These are phyloP conservation scores for Sphenodon punctatus DNA, from an alignment of 2,797 vertebrate genomes.

Conservation along the genomic window DNA sequence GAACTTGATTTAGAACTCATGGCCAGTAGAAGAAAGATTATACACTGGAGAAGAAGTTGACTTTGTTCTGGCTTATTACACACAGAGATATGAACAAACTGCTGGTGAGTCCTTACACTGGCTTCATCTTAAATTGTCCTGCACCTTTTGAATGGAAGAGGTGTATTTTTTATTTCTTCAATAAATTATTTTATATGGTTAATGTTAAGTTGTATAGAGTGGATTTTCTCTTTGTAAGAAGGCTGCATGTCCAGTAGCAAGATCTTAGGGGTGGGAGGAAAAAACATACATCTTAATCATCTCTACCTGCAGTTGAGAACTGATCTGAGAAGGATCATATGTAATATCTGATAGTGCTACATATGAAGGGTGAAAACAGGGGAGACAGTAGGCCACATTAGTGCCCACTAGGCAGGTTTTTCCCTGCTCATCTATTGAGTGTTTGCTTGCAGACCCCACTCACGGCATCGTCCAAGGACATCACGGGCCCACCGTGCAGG, in stretches of 20 bases:
- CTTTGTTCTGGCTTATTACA: fast-evolving
- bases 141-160: neutral
- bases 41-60: neutral
- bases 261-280: neutral
- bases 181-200: conserved; percentile 47
- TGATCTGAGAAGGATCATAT: neutral
- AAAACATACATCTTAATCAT: neutral
- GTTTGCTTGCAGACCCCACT: too few species aligned
- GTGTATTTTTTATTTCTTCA: neutral
- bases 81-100: neutral
- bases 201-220: neutral
- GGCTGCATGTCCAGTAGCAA: neutral
- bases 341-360: neutral
- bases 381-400: neutral
- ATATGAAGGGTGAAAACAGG: neutral
- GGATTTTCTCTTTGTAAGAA: neutral
- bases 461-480: too few species aligned
- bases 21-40: neutral
- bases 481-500: too few species aligned
- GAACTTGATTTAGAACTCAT: neutral
- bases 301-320: neutral
- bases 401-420: too few species aligned
- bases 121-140: fast-evolving
- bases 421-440: too few species aligned
- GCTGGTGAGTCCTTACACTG: neutral